Percentiles rank a stretch among this genome's conserved stretches.
These are phyloP conservation scores for Tipula confusa DNA, from an alignment of 2,888 invertebrate genomes.

Conservation along the genomic window DNA sequence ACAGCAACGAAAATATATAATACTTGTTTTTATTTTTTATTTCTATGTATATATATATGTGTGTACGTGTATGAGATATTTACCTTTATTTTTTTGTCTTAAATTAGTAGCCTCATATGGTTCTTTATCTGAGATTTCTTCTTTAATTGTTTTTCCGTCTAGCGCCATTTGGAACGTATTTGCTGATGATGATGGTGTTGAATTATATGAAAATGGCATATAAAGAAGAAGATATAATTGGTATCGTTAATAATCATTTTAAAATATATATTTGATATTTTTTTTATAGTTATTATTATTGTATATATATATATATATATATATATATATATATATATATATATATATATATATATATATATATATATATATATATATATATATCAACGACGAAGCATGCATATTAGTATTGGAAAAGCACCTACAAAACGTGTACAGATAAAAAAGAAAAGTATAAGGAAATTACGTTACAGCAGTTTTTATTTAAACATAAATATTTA, in stretches of 20 bases:
- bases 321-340: too few species aligned
- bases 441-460: too few species aligned
- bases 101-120: constrained; percentile 45
- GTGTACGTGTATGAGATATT: constrained; percentile 17
- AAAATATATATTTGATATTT: neutral
- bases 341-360: too few species aligned
- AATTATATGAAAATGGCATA: neutral
- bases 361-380: too few species aligned
- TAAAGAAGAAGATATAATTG: neutral
- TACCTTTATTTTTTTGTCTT: constrained; percentile 35
- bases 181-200: constrained; percentile 3
- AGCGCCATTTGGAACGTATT: constrained; percentile 51
- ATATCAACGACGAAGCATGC: too few species aligned
- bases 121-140: constrained; percentile 57
- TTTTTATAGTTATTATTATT: neutral
- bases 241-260: constrained; percentile 1
- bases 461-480: too few species aligned
- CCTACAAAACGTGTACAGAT: too few species aligned
- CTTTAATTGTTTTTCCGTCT: constrained; percentile 59
- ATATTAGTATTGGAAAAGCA: too few species aligned
- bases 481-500: too few species aligned
- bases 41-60: neutral
- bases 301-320: too few species aligned
- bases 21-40: neutral
- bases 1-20: neutral